Evolutionary conservation across 2,113 vertebrate genomes (phyloP).

Genomic region (Leucosticte australis): DNA sequence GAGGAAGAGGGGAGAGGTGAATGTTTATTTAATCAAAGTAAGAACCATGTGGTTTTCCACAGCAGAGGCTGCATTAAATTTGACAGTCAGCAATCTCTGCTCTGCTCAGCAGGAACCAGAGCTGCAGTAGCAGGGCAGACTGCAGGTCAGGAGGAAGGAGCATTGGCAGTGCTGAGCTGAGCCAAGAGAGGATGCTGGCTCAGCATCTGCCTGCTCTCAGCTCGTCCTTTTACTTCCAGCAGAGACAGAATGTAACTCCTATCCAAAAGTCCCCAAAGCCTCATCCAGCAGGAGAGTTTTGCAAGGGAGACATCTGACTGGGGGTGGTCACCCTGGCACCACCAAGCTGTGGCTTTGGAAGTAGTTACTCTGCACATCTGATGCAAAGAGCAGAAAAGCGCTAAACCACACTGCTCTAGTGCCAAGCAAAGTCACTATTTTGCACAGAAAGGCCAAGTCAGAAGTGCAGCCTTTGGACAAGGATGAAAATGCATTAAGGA

Average conservation of each 20-base stretch:
- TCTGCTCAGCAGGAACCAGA: conserved; percentile 12
- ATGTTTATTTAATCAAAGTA: neutral
- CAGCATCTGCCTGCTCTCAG: conserved; percentile 20
- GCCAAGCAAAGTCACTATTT: neutral
- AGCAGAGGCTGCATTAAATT: neutral
- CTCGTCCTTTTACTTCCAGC: neutral
- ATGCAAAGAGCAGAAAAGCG: neutral
- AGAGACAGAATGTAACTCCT: neutral
- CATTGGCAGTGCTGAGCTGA: conserved; percentile 23
- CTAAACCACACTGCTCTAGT: neutral
- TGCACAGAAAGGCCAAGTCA: neutral
- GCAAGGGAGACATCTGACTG: neutral
- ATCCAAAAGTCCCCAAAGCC: neutral
- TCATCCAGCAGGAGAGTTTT: neutral
- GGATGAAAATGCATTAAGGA: neutral
- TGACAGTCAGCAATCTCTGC: conserved; percentile 14
- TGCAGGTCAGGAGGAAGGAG: conserved; percentile 32
- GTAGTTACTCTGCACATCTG: neutral
- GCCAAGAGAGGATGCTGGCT: conserved; percentile 38
- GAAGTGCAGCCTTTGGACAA: neutral
- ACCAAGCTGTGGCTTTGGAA: neutral
- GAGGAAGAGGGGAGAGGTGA: neutral
- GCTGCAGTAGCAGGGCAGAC: conserved; percentile 22
- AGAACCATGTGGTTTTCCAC: neutral
- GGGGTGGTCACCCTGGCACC: neutral